phyloP scores from a whole-genome alignment of 2,797 vertebrate species.

The Cossypha caffra region DNA sequence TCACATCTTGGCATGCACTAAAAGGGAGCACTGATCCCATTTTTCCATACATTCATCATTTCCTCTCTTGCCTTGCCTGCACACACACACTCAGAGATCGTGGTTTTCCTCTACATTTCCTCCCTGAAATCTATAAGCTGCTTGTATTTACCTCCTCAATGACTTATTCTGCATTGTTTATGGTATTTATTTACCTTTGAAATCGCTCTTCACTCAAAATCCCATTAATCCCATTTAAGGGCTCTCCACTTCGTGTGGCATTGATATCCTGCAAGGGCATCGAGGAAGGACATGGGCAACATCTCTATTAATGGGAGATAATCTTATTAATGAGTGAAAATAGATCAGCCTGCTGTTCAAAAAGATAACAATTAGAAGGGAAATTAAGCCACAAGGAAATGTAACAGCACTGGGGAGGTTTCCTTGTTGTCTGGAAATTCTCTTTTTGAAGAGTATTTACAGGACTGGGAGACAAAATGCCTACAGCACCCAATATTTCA shows the following conservation, averaged over 20 bases:
- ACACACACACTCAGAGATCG: neutral
- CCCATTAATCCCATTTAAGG: neutral
- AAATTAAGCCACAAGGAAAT: neutral
- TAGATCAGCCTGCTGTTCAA: neutral
- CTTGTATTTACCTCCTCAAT: neutral
- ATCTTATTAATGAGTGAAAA: constrained; percentile 5
- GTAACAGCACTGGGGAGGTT: neutral
- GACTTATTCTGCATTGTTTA: neutral
- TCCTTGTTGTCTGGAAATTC: neutral
- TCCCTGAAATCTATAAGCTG: neutral
- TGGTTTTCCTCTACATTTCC: neutral
- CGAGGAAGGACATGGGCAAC: neutral
- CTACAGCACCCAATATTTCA: constrained; percentile 7
- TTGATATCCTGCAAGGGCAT: neutral
- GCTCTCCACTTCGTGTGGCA: neutral
- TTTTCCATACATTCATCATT: neutral
- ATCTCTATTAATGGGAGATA: neutral
- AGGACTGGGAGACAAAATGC: neutral
- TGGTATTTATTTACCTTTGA: neutral
- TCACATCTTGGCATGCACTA: neutral
- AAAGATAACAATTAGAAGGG: neutral
- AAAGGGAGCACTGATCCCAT: neutral
- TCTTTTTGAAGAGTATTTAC: neutral
- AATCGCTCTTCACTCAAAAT: neutral
- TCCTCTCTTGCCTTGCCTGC: neutral